phyloP scores from a whole-genome alignment of 2,113 vertebrate species.

The Boleophthalmus pectinirostris region DNA sequence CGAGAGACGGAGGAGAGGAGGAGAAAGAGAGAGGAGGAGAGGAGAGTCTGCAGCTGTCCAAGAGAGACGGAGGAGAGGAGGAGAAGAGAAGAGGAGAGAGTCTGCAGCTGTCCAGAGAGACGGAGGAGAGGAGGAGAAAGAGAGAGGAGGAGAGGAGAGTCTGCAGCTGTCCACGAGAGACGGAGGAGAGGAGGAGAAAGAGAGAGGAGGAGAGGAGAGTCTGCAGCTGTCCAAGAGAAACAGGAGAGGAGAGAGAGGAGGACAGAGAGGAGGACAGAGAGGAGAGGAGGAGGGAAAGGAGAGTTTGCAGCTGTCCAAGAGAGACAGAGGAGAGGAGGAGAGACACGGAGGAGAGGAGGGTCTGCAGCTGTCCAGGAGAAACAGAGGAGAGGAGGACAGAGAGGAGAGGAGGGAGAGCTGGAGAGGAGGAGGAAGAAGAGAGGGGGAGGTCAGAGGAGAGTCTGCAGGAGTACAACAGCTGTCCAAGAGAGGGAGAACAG shows the following conservation, averaged over 20 bases:
- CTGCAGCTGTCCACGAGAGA: not conserved
- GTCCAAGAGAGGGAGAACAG: too few relatives aligned
- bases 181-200: not conserved
- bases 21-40: too few relatives aligned
- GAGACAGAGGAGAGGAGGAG: too few relatives aligned
- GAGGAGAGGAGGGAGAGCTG: not conserved
- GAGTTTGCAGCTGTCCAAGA: too few relatives aligned
- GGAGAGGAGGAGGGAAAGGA: not conserved
- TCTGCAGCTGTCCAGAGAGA: not conserved
- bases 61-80: too few relatives aligned
- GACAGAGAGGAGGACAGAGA: not conserved
- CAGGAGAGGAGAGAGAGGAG: not conserved
- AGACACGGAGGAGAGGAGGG: too few relatives aligned
- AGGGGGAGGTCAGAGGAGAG: not conserved
- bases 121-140: not conserved
- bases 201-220: not conserved
- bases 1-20: conserved; percentile 35
- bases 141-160: not conserved
- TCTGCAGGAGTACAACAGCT: too few relatives aligned
- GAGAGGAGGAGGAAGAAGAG: not conserved
- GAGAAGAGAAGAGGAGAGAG: not conserved
- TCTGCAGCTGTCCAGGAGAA: not conserved
- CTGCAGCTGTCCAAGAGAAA: not conserved
- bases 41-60: not conserved
- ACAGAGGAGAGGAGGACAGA: not conserved